Conservation (phyloP, 2,797 vertebrate genomes). For the Squalus acanthias region DNA sequence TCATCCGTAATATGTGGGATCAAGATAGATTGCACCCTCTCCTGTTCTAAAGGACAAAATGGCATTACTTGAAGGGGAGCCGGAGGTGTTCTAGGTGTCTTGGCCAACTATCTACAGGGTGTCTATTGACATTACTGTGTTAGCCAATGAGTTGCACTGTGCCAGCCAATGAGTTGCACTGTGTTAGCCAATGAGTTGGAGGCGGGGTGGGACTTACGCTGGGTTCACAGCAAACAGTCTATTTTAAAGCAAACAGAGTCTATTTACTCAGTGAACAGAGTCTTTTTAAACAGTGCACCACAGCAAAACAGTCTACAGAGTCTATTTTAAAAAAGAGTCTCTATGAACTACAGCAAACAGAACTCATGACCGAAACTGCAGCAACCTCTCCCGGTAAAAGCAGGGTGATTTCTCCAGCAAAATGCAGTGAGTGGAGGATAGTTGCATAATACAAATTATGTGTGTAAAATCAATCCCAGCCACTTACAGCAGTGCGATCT, state of each 20-base stretch:
- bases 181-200: too few species aligned
- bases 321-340: too few species aligned
- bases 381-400: neutral
- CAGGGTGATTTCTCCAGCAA: neutral
- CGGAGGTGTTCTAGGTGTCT: neutral
- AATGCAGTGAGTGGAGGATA: neutral
- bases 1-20: neutral
- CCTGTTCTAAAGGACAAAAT: neutral
- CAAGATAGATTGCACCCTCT: neutral
- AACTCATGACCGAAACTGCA: neutral
- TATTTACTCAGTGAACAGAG: neutral
- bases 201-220: neutral
- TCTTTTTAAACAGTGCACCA: too few species aligned
- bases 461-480: neutral
- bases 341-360: neutral
- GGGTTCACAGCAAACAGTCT: neutral
- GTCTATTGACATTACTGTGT: neutral
- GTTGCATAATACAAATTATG: neutral
- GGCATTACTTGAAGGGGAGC: neutral
- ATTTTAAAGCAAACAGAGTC: neutral
- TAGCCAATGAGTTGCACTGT: neutral
- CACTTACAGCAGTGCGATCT: neutral
- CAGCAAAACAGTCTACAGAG: neutral
- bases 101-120: neutral
- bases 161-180: too few species aligned